phyloP scores from a whole-genome alignment of 2,888 invertebrate genomes.

The Cephus nigrinus region DNA sequence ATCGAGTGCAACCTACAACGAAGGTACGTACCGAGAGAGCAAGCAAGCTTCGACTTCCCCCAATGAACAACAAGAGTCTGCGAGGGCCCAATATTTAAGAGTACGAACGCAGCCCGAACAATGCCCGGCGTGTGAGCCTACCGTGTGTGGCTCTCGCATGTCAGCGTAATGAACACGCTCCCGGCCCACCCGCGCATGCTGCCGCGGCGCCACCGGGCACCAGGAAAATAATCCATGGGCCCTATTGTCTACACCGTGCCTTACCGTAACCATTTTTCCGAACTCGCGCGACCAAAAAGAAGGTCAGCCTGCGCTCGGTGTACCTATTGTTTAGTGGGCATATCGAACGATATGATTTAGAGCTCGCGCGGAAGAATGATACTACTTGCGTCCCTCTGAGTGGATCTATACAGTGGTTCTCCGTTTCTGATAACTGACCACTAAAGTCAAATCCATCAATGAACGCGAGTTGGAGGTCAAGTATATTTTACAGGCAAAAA shows the following conservation, averaged over 20 bases:
- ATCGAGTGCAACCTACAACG: not conserved
- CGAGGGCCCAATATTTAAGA: conserved; percentile 5
- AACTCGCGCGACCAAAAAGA: conserved; percentile 31
- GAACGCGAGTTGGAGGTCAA: not conserved
- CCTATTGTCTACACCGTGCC: conserved; percentile 41
- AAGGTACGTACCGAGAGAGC: not conserved
- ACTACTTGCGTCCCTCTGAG: conserved; percentile 3
- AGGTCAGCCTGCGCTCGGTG: conserved; percentile 27
- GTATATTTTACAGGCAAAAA: not conserved
- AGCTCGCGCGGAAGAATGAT: conserved; percentile 23
- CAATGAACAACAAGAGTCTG: conserved; percentile 12
- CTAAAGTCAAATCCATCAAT: not conserved
- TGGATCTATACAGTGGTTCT: conserved; percentile 31
- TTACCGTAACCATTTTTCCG: conserved; percentile 38
- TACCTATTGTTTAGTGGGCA: conserved; percentile 47
- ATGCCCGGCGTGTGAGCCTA: conserved; percentile 27
- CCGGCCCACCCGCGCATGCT: conserved; percentile 46
- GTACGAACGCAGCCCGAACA: conserved; percentile 25
- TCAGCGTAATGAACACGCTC: conserved; percentile 54
- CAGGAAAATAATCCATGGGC: conserved; percentile 22
- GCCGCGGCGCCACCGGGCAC: conserved; percentile 6
- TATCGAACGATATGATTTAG: conserved; percentile 49
- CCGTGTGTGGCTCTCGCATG: conserved; percentile 39
- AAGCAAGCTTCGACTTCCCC: conserved; percentile 9
- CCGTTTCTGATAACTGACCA: not conserved